Percentiles rank a stretch among this genome's conserved stretches.
phyloP scores from a whole-genome alignment of 2,888 invertebrate species.

The Hylaea fasciaria region DNA sequence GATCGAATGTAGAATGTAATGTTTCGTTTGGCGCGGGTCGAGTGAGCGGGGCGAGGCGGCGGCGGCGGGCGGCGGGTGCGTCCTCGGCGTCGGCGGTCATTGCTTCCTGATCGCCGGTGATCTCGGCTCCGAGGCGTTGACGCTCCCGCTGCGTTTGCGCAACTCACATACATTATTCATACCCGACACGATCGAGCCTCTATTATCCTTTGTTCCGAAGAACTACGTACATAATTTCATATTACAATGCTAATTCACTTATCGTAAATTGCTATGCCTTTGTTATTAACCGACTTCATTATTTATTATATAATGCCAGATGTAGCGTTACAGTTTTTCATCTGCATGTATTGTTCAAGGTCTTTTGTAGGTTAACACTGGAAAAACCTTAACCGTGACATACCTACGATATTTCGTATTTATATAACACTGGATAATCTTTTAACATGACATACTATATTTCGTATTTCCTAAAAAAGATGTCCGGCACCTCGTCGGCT shows the following conservation, averaged over 20 bases:
- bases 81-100: conserved; percentile 72
- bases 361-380: not conserved
- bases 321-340: conserved; percentile 35
- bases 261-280: conserved; percentile 44
- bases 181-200: conserved; percentile 51
- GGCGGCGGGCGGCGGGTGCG: conserved; percentile 36
- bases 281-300: conserved; percentile 47
- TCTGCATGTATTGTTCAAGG: conserved; percentile 27
- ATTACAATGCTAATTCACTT: conserved; percentile 55
- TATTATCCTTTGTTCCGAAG: conserved; percentile 69
- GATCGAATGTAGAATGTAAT: conserved; percentile 7
- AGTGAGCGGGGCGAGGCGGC: conserved; percentile 22
- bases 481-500: too few relatives aligned
- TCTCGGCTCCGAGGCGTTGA: conserved; percentile 30
- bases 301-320: conserved; percentile 32
- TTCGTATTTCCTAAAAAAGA: too few relatives aligned
- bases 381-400: too few relatives aligned
- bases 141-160: conserved; percentile 64
- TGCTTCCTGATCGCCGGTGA: conserved; percentile 69
- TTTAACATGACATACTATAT: too few relatives aligned
- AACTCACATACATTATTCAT: conserved; percentile 71
- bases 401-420: too few relatives aligned
- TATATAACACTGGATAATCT: too few relatives aligned
- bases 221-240: conserved; percentile 51
- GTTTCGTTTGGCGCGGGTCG: conserved; percentile 29